Base-by-base conservation (phyloP, 2,113 vertebrate species). In the Pseudopipra pipra region DNA sequence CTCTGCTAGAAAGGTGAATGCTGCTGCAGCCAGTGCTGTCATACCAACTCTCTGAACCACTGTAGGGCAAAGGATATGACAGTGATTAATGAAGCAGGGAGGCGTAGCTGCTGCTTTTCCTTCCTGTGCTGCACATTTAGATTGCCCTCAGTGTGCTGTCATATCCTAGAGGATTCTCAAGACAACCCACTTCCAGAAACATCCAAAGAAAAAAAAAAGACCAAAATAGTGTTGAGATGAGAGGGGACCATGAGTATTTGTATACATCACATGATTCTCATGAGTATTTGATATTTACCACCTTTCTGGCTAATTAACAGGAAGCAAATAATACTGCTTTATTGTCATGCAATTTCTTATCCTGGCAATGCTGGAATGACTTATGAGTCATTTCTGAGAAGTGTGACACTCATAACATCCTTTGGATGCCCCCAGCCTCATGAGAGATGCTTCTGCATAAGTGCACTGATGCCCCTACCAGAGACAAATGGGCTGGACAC, bases 141-240 rank as follows among this genome's bases (percentile, higher is more conserved):
- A 5, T n/a, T 31, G 4, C 1, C 12, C 9, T 44, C 1, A 6
- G 24, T 0, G 0, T 37, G 19, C 18, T 66, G 25, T 84, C 52
- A 12, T 78, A 37, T 71, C 13, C 66, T 49, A 33, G 15, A 76
- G 33, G 18, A 51, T 44, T 19, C 39, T 73, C 0, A 3, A 79
- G 47, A 61, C 27, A 86, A 21, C 21, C 7, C 25, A 30, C 23
- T 11, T 62, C n/a, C 28, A 68, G 76, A 75, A 92, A 66, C 4
- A 16, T 82, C 31, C 30, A 70, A 27, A 63, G 62, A 13, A 44
- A 67, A 39, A 43, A 46, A 87, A 25, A 13, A 22, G 12, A 20
- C 0, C 1, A 12, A 21, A 33, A 5, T 13, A 35, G 4, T 3
- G 1, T 61, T 80, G 12, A 67, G 5, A 67, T 44, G 37, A 41